Evolutionary conservation across 2,888 invertebrate genomes (phyloP).

Genomic region (Antheraea assamensis): DNA sequence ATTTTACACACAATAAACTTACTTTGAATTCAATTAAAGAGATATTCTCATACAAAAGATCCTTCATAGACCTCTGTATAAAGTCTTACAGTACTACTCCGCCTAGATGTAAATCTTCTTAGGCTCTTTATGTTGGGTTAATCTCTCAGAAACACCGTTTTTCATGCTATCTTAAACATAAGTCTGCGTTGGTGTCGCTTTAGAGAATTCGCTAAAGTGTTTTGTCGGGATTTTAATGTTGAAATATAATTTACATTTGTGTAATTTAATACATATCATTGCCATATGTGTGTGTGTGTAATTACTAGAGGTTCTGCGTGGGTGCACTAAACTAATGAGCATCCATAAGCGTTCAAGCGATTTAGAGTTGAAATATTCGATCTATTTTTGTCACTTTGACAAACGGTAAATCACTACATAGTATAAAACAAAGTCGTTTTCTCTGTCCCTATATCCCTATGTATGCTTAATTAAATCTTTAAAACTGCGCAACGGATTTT

Average conservation of each 20-base stretch:
- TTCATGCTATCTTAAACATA: slow-evolving; percentile 44
- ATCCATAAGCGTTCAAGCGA: too few species aligned
- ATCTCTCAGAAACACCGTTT: slow-evolving; percentile 48
- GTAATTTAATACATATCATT: background rate
- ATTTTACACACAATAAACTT: background rate
- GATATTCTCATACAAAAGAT: slow-evolving; percentile 26
- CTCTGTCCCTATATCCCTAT: too few species aligned
- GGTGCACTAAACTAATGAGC: too few species aligned
- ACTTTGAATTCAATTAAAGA: slow-evolving; percentile 34
- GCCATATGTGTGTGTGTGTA: too few species aligned
- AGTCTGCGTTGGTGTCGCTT: slow-evolving; percentile 31
- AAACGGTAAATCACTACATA: too few species aligned
- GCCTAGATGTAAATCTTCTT: slow-evolving; percentile 37
- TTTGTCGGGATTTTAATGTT: slow-evolving; percentile 19
- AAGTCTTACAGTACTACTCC: slow-evolving; percentile 40
- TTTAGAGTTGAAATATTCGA: too few species aligned
- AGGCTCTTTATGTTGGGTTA: slow-evolving; percentile 39
- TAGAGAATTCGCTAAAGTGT: slow-evolving; percentile 31
- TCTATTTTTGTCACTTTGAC: too few species aligned
- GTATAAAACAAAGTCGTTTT: too few species aligned
- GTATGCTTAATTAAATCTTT: too few species aligned
- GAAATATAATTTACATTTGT: slow-evolving; percentile 26
- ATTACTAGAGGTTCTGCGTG: too few species aligned
- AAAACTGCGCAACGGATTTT: too few species aligned
- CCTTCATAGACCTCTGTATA: slow-evolving; percentile 23